Base-by-base conservation (phyloP, 2,888 invertebrate genomes). In the Blera fallax region DNA sequence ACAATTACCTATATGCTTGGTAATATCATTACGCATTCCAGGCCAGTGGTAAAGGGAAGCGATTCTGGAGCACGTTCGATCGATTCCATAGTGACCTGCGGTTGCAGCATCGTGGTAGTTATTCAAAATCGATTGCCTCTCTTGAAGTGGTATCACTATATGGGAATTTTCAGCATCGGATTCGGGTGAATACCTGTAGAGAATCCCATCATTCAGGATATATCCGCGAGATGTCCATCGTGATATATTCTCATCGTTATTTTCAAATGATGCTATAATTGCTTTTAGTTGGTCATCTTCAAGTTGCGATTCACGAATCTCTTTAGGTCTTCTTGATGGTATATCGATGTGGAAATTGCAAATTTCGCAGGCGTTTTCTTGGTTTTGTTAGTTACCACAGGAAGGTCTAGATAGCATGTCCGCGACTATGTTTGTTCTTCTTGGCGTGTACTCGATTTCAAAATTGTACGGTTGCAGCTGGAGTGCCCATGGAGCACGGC, bases 401-500 rank as follows among this genome's bases (percentile, higher is more conserved):
- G 77, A 56, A n/a, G 74, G 84, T 37, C 79, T 40, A 10, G 79
- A 80, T 37, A 85, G n/a, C n/a, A n/a, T n/a, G n/a, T n/a, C n/a
- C n/a, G n/a, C n/a, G n/a, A n/a, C n/a, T 10, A 88, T 87, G 83
- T 92, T 91, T 1, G 83, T 80, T 34, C 88, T 89, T 0, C 93
- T 92, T 0, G 90, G 91, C 1, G 88, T 88, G 77, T 93, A 92
- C n/a, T 89, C 87, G 2, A 92, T 89, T 0, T 88, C 79, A 34
- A 3, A 92, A 40, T 92, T 88, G 77, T 89, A 92, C 1, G 89
- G 87, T 83, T 92, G 91, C 1, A 93, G 78, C 8, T 84, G 78
- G 1, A 93, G 54, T 0, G 91, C 91, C 93, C 93, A 93, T 76
- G 2, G 24, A 24, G 24, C 24, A 24, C 2, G 24, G 2, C 24